Evolutionary conservation across 2,113 vertebrate species (phyloP).

Genomic region (Malaclemys terrapin): DNA sequence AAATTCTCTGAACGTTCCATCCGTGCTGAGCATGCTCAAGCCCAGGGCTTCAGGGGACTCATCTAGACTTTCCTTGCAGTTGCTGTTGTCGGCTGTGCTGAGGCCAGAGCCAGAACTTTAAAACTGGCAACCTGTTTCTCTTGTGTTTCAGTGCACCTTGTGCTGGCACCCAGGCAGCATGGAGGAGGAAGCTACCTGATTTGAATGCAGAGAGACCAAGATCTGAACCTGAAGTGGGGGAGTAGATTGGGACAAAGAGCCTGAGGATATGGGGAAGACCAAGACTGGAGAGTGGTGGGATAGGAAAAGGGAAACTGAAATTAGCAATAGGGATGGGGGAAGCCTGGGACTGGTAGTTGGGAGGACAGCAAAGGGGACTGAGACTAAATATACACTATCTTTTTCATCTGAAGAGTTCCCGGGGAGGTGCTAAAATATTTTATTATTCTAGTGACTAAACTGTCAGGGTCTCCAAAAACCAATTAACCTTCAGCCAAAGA

Average conservation of each 20-base stretch:
- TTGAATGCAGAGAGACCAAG: constrained; percentile 23
- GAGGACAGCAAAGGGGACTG: too few species aligned
- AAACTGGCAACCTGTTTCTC: not conserved
- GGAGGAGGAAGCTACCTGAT: not conserved
- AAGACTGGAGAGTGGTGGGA: not conserved
- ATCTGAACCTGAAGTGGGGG: not conserved
- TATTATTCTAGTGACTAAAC: not conserved
- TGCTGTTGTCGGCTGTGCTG: not conserved
- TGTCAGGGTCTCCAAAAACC: not conserved
- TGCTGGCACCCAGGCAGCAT: not conserved
- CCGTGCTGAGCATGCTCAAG: not conserved
- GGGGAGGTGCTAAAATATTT: not conserved
- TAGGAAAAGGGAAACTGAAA: not conserved
- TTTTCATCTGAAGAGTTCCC: not conserved
- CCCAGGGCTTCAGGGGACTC: not conserved
- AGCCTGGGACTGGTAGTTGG: not conserved
- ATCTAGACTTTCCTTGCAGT: not conserved
- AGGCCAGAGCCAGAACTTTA: not conserved
- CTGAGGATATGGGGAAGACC: not conserved
- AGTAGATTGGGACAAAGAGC: constrained; percentile 50
- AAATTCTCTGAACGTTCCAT: not conserved
- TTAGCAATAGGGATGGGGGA: not conserved
- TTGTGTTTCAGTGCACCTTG: too few species aligned
- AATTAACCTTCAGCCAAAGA: not conserved
- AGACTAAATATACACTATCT: not conserved